Evolutionary conservation across 2,113 vertebrate genomes (phyloP).

Genomic region (Psammodynastes pulverulentus): DNA sequence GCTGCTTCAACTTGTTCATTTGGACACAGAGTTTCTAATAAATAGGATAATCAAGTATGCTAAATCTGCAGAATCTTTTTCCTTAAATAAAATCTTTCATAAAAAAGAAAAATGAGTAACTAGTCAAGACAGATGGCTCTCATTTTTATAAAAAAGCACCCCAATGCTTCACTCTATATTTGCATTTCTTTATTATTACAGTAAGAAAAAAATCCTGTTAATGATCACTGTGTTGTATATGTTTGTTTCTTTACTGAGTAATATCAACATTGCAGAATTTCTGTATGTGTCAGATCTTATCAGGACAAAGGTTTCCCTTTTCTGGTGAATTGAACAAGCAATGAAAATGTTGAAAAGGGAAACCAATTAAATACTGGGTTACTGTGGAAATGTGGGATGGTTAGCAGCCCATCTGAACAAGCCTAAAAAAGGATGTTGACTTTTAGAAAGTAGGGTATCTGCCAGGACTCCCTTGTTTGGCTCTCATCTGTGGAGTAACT

Average conservation of each 20-base stretch:
- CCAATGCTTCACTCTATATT: slow-evolving; percentile 34
- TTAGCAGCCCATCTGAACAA: background rate
- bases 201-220: slow-evolving; percentile 38
- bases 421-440: background rate
- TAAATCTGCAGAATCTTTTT: slow-evolving; percentile 35
- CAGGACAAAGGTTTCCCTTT: slow-evolving; percentile 10
- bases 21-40: slow-evolving; percentile 65
- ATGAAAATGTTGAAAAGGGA: background rate
- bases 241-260: slow-evolving; percentile 41
- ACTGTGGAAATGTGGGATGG: background rate
- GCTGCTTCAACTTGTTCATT: slow-evolving; percentile 71
- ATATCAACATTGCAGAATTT: slow-evolving; percentile 19
- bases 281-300: background rate
- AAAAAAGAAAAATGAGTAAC: background rate
- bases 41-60: slow-evolving; percentile 52
- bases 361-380: background rate
- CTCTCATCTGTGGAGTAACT: background rate
- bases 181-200: slow-evolving; percentile 38
- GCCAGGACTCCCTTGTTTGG: background rate
- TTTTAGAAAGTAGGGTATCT: background rate
- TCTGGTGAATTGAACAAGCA: slow-evolving; percentile 32
- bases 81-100: slow-evolving; percentile 41
- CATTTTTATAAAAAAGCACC: slow-evolving; percentile 61
- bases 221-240: slow-evolving; percentile 35
- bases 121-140: slow-evolving; percentile 39